A percentile compares a stretch with the other conserved stretches of the same genome.
Evolutionary conservation across 2,113 vertebrate genomes (phyloP).

Genomic region (Tylochromis polylepis): DNA sequence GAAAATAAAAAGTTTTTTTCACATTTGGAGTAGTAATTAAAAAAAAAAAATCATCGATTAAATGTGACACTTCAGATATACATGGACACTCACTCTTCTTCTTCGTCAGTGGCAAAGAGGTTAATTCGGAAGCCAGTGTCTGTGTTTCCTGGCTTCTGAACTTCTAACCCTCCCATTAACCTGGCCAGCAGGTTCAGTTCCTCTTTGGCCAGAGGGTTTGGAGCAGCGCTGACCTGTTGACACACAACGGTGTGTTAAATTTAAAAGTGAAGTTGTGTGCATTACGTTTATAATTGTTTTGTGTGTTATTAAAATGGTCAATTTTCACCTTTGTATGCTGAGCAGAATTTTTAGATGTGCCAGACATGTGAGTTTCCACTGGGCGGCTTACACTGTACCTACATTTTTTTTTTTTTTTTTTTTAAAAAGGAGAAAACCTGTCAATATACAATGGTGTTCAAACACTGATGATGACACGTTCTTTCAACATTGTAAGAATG

Average conservation of each 20-base stretch:
- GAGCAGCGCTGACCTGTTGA: conserved; percentile 80
- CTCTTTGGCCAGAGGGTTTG: conserved; percentile 95
- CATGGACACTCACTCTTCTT: conserved; percentile 84
- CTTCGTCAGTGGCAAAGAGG: conserved; percentile 89
- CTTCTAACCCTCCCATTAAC: conserved; percentile 88
- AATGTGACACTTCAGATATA: background rate
- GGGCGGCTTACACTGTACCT: conserved; percentile 92
- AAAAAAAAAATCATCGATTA: background rate
- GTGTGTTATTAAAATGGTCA: background rate
- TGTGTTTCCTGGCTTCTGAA: conserved; percentile 72
- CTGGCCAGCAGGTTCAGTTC: conserved; percentile 91
- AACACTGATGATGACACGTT: background rate
- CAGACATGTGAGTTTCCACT: conserved; percentile 88
- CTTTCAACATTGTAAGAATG: background rate
- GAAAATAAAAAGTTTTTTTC: background rate
- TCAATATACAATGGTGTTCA: background rate
- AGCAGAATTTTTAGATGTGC: conserved; percentile 78
- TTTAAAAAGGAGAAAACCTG: background rate
- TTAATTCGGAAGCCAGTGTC: conserved; percentile 88
- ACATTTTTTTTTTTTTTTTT: background rate
- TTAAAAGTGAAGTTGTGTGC: background rate
- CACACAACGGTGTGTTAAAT: background rate
- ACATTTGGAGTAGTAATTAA: background rate
- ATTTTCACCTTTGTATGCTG: conserved; percentile 80
- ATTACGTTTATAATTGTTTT: background rate